Percentiles rank a stretch among this genome's conserved stretches.
Evolutionary conservation across 1,140 invertebrate species (phyloP).

Genomic region (Cotesia chilonis): DNA sequence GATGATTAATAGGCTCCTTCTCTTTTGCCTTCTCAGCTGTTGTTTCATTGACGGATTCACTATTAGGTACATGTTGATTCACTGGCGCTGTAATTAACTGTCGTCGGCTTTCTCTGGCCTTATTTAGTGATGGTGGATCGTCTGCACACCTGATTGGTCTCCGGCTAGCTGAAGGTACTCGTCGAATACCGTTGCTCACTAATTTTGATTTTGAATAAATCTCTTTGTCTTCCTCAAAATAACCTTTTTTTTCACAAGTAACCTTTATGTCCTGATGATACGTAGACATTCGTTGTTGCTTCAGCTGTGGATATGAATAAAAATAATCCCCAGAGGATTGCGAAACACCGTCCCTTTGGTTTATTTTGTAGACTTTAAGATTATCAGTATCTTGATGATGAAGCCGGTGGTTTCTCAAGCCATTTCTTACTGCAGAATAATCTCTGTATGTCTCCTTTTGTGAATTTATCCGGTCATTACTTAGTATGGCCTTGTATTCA

Average conservation of each 20-base stretch:
- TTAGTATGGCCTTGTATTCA: slow-evolving; percentile 36
- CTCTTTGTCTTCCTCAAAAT: too few relatives aligned
- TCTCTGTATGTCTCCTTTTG: not conserved
- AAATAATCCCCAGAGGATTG: not conserved
- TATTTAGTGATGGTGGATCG: slow-evolving; percentile 50
- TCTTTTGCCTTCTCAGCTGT: slow-evolving; percentile 6
- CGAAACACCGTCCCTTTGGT: slow-evolving; percentile 6
- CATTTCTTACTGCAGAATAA: not conserved
- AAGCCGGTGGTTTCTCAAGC: not conserved
- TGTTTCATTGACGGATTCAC: slow-evolving; percentile 10
- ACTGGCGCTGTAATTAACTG: slow-evolving; percentile 31
- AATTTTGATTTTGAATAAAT: slow-evolving; percentile 8
- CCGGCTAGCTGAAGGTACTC: slow-evolving; percentile 34
- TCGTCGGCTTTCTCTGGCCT: slow-evolving; percentile 54
- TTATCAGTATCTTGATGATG: not conserved
- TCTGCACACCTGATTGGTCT: slow-evolving; percentile 29
- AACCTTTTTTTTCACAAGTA: too few relatives aligned
- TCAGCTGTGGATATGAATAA: too few relatives aligned
- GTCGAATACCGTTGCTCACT: not conserved
- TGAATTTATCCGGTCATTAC: slow-evolving; percentile 9
- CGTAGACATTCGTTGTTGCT: too few relatives aligned
- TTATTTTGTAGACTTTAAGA: not conserved
- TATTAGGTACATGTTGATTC: not conserved
- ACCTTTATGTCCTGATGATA: too few relatives aligned
- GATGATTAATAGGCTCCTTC: slow-evolving; percentile 21